Conservation (phyloP, 2,888 invertebrate genomes). For the Papilio gigon region DNA sequence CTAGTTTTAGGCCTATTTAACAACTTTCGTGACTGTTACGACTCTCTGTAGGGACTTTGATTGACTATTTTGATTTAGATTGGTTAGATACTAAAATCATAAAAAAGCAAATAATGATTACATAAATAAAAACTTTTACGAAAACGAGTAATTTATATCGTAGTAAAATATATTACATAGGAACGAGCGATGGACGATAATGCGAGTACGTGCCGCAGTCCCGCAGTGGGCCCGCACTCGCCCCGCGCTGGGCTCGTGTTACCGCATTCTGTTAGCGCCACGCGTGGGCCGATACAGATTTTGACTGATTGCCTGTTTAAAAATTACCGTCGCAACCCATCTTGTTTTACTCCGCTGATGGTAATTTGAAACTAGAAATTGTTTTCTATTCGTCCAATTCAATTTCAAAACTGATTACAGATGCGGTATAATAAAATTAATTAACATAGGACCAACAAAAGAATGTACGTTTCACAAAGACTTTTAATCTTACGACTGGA, state of each 20-base stretch:
- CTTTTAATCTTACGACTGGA: too few relatives aligned
- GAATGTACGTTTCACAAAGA: background rate
- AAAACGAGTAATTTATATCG: conserved; percentile 27
- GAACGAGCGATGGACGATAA: conserved; percentile 29
- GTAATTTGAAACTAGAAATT: conserved; percentile 30
- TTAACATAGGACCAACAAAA: background rate
- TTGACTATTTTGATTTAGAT: background rate
- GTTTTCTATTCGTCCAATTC: conserved; percentile 7
- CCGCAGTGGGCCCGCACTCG: background rate
- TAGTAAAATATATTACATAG: conserved; percentile 37
- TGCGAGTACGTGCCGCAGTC: conserved; percentile 30
- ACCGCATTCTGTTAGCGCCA: conserved; percentile 58
- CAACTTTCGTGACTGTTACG: background rate
- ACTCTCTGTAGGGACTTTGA: too few relatives aligned
- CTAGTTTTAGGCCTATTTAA: too few relatives aligned
- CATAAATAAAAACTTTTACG: conserved; percentile 11
- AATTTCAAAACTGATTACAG: conserved; percentile 3
- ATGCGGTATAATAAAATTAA: background rate
- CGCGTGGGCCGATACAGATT: conserved; percentile 72
- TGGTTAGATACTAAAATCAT: background rate
- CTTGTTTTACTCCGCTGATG: conserved; percentile 38
- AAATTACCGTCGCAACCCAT: conserved; percentile 72
- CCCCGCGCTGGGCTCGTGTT: conserved; percentile 29
- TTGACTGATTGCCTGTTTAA: conserved; percentile 79
- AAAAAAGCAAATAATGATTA: background rate